These are phyloP conservation scores for Drosophila anomelani DNA, from an alignment of 2,888 invertebrate genomes.

Conservation along the genomic window DNA sequence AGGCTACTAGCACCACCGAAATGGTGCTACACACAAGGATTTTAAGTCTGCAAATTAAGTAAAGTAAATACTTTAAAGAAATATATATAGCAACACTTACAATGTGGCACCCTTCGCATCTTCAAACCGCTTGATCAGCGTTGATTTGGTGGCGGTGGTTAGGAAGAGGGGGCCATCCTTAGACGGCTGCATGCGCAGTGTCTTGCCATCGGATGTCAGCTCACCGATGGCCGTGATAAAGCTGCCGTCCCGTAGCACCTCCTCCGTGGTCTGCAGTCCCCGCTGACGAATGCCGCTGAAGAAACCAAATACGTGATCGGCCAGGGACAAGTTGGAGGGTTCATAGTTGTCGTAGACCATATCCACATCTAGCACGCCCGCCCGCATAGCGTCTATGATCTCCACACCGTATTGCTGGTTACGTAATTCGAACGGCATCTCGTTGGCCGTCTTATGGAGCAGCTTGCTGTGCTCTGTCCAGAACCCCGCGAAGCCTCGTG, in stretches of 20 bases:
- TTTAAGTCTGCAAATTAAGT: constrained; percentile 84
- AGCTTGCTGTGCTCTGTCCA: constrained; percentile 93
- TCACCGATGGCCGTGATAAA: constrained; percentile 93
- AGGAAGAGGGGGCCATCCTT: constrained; percentile 90
- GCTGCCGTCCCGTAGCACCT: constrained; percentile 93
- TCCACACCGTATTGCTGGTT: constrained; percentile 88
- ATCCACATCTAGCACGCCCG: constrained; percentile 90
- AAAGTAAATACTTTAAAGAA: neutral
- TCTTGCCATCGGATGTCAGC: constrained; percentile 88
- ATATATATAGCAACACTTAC: constrained; percentile 82
- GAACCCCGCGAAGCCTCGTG: constrained; percentile 93
- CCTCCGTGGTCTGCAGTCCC: constrained; percentile 94
- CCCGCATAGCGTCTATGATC: constrained; percentile 90
- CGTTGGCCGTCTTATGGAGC: constrained; percentile 91
- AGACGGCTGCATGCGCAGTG: constrained; percentile 90
- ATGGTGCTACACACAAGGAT: constrained; percentile 86
- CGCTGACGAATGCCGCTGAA: constrained; percentile 93
- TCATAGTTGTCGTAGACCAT: constrained; percentile 92
- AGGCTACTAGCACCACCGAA: constrained; percentile 86
- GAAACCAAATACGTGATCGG: constrained; percentile 93
- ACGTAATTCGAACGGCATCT: constrained; percentile 91
- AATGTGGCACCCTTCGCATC: constrained; percentile 89
- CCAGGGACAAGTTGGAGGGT: constrained; percentile 90
- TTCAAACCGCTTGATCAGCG: constrained; percentile 90
- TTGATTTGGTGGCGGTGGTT: constrained; percentile 91